Evolutionary conservation across 2,113 vertebrate genomes (phyloP).

Genomic region (Myiagra hebetior): DNA sequence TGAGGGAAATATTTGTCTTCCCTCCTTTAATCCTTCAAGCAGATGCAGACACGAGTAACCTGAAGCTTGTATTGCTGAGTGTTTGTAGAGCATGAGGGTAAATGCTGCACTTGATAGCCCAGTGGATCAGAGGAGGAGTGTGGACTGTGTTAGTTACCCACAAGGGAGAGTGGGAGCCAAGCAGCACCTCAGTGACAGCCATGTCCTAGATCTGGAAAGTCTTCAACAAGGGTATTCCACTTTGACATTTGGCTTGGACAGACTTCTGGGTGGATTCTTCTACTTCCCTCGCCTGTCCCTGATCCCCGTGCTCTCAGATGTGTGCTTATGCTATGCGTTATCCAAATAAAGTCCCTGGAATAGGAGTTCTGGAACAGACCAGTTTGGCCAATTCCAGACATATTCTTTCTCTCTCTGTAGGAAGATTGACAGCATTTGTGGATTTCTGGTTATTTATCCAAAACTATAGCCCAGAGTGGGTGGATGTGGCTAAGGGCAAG

Average conservation of each 20-base stretch:
- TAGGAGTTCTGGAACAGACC: neutral
- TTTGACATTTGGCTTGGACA: neutral
- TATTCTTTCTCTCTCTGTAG: neutral
- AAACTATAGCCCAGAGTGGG: neutral
- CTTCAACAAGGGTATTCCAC: neutral
- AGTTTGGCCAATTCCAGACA: neutral
- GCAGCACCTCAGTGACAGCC: neutral
- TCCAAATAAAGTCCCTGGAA: neutral
- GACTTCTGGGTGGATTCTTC: neutral
- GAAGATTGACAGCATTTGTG: neutral
- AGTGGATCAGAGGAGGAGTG: neutral
- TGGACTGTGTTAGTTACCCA: neutral
- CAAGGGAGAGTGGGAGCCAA: neutral
- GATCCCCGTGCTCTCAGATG: neutral
- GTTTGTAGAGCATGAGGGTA: neutral
- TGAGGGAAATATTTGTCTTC: neutral
- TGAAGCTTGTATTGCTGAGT: neutral
- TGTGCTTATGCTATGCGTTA: neutral
- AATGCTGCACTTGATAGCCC: neutral
- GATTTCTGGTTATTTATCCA: neutral
- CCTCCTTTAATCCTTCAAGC: neutral
- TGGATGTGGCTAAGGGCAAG: neutral
- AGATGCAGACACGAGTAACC: neutral
- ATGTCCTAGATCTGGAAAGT: neutral
- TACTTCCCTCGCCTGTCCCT: neutral